A percentile compares a stretch with the other conserved stretches of the same genome.
These are phyloP conservation scores for Bungarus multicinctus DNA, from an alignment of 2,113 vertebrate species.

Conservation along the genomic window DNA sequence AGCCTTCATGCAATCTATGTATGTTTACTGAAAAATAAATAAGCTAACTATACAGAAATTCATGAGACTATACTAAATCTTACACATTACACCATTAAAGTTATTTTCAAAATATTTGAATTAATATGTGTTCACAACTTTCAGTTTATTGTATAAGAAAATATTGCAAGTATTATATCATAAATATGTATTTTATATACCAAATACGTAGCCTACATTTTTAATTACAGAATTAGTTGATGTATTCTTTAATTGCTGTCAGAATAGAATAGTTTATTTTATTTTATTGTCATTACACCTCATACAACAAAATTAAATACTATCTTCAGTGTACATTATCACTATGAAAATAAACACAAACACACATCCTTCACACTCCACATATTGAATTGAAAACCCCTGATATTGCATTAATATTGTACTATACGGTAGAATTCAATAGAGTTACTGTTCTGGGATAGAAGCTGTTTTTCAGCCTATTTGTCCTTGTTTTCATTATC, in stretches of 20 bases:
- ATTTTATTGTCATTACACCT: too few relatives aligned
- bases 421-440: too few relatives aligned
- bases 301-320: too few relatives aligned
- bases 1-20: neutral
- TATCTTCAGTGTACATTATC: too few relatives aligned
- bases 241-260: neutral
- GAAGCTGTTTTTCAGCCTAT: too few relatives aligned
- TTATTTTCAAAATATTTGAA: neutral
- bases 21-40: neutral
- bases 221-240: neutral
- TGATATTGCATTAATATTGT: too few relatives aligned
- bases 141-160: neutral
- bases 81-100: neutral
- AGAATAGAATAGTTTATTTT: neutral
- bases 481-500: too few relatives aligned
- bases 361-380: too few relatives aligned
- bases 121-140: neutral
- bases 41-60: neutral
- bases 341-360: too few relatives aligned
- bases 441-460: too few relatives aligned
- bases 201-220: neutral
- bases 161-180: neutral
- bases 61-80: neutral
- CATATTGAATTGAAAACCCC: too few relatives aligned
- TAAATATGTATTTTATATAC: neutral